These are phyloP conservation scores for Gadus macrocephalus DNA, from an alignment of 2,113 vertebrate genomes.

Conservation along the genomic window DNA sequence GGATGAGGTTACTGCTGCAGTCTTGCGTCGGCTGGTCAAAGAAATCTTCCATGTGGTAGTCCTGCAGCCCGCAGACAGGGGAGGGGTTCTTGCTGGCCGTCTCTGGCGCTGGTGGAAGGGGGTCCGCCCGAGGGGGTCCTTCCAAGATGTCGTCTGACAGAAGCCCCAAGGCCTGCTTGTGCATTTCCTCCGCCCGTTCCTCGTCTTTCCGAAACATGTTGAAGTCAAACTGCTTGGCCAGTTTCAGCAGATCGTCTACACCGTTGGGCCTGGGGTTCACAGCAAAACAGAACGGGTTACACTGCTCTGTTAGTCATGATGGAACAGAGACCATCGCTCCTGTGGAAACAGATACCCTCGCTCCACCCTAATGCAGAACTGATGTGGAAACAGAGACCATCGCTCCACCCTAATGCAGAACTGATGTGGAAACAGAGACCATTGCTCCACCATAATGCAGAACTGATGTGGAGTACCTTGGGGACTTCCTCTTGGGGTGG, in stretches of 20 bases:
- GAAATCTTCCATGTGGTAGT: slow-evolving; percentile 78
- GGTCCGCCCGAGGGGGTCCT: not conserved
- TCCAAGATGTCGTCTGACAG: slow-evolving; percentile 22
- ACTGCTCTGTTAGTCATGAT: not conserved
- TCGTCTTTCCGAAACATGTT: slow-evolving; percentile 78
- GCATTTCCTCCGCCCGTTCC: slow-evolving; percentile 48
- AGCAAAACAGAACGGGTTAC: not conserved
- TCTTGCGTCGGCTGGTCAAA: slow-evolving; percentile 85
- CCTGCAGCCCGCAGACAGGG: slow-evolving; percentile 46
- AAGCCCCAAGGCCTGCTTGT: slow-evolving; percentile 29
- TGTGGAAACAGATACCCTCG: too few relatives aligned
- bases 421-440: too few relatives aligned
- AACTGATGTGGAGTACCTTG: slow-evolving; percentile 68
- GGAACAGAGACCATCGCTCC: too few relatives aligned
- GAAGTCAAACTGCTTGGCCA: slow-evolving; percentile 89
- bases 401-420: too few relatives aligned
- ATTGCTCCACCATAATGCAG: too few relatives aligned
- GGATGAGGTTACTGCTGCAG: slow-evolving; percentile 73
- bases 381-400: too few relatives aligned
- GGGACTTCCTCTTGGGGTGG: slow-evolving; percentile 67
- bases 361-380: too few relatives aligned
- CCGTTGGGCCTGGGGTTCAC: slow-evolving; percentile 54
- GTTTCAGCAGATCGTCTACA: slow-evolving; percentile 85
- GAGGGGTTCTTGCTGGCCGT: not conserved
- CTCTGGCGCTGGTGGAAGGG: rapidly evolving